These are phyloP conservation scores for Lepisosteus osseus DNA, from an alignment of 2,113 vertebrate genomes.

Conservation along the genomic window DNA sequence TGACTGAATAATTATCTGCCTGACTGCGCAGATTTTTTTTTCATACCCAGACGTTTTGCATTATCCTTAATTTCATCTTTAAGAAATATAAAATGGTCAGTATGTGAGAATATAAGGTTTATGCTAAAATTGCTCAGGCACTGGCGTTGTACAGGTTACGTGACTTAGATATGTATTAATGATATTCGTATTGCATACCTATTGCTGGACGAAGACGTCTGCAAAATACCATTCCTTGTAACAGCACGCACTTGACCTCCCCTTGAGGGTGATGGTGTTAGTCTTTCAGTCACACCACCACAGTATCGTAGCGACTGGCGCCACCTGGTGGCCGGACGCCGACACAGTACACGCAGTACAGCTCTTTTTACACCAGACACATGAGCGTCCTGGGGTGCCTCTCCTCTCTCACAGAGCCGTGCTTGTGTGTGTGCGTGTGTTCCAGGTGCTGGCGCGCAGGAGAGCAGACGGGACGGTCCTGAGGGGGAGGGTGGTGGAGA, in stretches of 20 bases:
- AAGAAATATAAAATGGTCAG: too few species aligned
- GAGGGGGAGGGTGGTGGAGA: slow-evolving; percentile 87
- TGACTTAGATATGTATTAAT: too few species aligned
- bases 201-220: too few species aligned
- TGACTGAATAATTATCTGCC: too few species aligned
- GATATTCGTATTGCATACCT: too few species aligned
- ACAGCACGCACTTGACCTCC: background rate
- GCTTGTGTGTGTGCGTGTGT: background rate
- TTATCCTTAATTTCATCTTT: too few species aligned
- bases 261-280: background rate
- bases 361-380: background rate
- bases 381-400: background rate
- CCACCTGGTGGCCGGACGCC: slow-evolving; percentile 21
- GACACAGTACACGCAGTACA: too few species aligned
- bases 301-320: background rate
- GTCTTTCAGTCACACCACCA: background rate
- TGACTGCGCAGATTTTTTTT: too few species aligned
- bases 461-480: slow-evolving; percentile 77
- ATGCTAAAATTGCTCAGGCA: too few species aligned
- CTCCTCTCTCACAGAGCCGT: background rate
- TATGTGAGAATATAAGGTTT: too few species aligned
- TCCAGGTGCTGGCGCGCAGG: slow-evolving; percentile 80
- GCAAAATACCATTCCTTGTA: background rate
- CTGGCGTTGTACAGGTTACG: too few species aligned
- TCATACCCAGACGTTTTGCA: too few species aligned